Evolutionary conservation across 2,888 invertebrate genomes (phyloP).

Genomic region (Elmis aenea): DNA sequence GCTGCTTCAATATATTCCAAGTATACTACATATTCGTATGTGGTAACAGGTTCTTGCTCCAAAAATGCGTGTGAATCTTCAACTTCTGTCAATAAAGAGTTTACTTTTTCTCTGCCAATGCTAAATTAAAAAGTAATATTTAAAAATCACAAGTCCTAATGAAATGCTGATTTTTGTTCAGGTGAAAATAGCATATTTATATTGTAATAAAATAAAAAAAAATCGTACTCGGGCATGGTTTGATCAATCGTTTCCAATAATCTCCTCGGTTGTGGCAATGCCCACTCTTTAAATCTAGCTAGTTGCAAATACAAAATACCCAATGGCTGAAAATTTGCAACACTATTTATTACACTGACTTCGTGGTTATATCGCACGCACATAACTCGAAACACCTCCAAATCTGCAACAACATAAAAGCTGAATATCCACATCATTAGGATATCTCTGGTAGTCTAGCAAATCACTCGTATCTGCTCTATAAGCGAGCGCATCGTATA

Average conservation of each 20-base stretch:
- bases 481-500: no score
- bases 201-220: conserved; percentile 2
- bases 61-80: conserved; percentile 62
- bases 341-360: conserved; percentile 60
- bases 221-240: conserved; percentile 61
- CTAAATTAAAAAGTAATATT: conserved; percentile 43
- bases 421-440: not conserved
- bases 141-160: not conserved
- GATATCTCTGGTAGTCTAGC: no score
- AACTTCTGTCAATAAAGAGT: conserved; percentile 53
- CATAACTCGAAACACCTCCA: conserved; percentile 59
- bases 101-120: conserved; percentile 58
- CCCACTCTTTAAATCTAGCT: conserved; percentile 63
- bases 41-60: conserved; percentile 59
- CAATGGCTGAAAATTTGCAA: conserved; percentile 62
- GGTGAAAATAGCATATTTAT: no score
- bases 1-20: conserved; percentile 66
- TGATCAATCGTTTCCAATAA: conserved; percentile 61
- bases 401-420: conserved; percentile 46
- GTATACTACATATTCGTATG: conserved; percentile 67
- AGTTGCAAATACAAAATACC: conserved; percentile 70
- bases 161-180: no score
- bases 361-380: conserved; percentile 68
- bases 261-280: conserved; percentile 66
- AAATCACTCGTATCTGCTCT: no score